Conservation (phyloP, 2,888 invertebrate species). For the Acanthococcus lagerstroemiae region DNA sequence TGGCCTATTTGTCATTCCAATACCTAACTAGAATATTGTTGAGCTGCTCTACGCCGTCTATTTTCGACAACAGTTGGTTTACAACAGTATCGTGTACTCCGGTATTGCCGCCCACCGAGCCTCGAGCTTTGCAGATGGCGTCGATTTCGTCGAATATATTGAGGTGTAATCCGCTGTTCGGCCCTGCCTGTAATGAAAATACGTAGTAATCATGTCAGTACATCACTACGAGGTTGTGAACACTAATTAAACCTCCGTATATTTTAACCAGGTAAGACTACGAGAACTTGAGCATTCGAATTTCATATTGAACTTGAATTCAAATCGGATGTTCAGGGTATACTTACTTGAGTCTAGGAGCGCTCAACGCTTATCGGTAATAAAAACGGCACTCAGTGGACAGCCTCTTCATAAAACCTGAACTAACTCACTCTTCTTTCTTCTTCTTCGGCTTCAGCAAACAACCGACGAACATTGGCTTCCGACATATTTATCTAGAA, state of each 20-base stretch:
- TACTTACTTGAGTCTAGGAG: too few relatives aligned
- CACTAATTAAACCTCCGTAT: too few relatives aligned
- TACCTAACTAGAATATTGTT: conserved; percentile 98
- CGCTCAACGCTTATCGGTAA: too few relatives aligned
- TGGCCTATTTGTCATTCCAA: conserved; percentile 90
- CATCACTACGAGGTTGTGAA: too few relatives aligned
- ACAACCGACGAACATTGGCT: conserved; percentile 87
- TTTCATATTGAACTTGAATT: too few relatives aligned
- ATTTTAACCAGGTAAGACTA: too few relatives aligned
- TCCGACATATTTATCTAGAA: conserved; percentile 99
- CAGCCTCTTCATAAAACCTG: too few relatives aligned
- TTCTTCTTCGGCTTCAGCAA: conserved; percentile 98
- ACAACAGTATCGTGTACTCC: conserved; percentile 99
- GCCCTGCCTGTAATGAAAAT: conserved; percentile 81
- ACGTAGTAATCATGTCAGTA: too few relatives aligned
- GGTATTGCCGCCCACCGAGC: conserved; percentile 93
- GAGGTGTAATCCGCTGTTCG: conserved; percentile 94
- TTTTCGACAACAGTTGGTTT: conserved; percentile 95
- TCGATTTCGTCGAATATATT: conserved; percentile 99
- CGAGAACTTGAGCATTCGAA: too few relatives aligned
- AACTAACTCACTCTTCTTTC: conserved; percentile 63
- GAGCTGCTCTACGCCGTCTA: conserved; percentile 96
- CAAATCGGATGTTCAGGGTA: too few relatives aligned
- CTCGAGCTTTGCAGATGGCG: conserved; percentile 97
- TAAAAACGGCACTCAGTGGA: too few relatives aligned